These are phyloP conservation scores for Drosophila rellima DNA, from an alignment of 2,888 invertebrate genomes.

Conservation along the genomic window DNA sequence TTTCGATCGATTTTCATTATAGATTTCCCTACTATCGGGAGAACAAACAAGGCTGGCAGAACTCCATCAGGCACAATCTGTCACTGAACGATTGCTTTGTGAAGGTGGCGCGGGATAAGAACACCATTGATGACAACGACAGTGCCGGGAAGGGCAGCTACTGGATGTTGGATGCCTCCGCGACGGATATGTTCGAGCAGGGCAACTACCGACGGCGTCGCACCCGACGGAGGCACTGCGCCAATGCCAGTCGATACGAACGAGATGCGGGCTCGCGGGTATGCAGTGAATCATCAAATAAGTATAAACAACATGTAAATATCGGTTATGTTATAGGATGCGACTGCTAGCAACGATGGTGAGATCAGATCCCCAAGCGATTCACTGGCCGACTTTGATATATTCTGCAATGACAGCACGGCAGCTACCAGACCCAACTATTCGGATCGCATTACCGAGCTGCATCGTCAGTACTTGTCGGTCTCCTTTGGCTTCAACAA, in stretches of 20 bases:
- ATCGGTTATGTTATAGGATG: constrained; percentile 42
- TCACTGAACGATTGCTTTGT: constrained; percentile 94
- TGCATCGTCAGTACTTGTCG: constrained; percentile 85
- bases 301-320: constrained; percentile 1
- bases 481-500: constrained; percentile 84
- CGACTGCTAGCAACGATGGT: constrained; percentile 54
- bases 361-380: constrained; percentile 55
- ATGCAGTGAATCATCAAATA: constrained; percentile 1
- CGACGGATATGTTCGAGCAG: constrained; percentile 94
- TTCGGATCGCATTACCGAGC: constrained; percentile 84
- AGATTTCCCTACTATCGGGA: constrained; percentile 93
- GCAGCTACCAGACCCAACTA: constrained; percentile 78
- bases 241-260: constrained; percentile 68
- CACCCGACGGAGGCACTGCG: constrained; percentile 87
- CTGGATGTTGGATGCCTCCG: constrained; percentile 93
- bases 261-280: constrained; percentile 69
- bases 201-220: constrained; percentile 93
- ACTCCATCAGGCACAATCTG: constrained; percentile 93
- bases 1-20: not conserved
- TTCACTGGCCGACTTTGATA: constrained; percentile 64
- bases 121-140: constrained; percentile 84
- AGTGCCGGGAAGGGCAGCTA: constrained; percentile 91
- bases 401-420: constrained; percentile 59
- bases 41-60: constrained; percentile 94
- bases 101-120: constrained; percentile 88